Evolutionary conservation across 2,888 invertebrate genomes (phyloP), one percentile per base, ranked within the genome.

Genomic region (Standfussiana lucernea): DNA sequence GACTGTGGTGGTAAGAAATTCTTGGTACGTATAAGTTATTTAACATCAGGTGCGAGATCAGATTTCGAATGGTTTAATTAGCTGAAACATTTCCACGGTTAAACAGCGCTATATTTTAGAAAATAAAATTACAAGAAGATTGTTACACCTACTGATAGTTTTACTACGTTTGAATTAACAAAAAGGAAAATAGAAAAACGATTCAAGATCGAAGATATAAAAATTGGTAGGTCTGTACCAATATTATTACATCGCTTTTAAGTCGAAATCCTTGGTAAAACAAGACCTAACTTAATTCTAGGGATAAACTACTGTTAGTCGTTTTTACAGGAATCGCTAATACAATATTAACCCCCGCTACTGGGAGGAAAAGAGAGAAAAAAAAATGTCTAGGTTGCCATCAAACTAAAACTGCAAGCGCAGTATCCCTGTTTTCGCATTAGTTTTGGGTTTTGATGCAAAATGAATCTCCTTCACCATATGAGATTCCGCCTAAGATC

Each of bases 381-480:
- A 28, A 15, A 13, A 13, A 21, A 18, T 4, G 0, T 59, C 56
- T 45, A 75, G 40, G 72, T 77, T 50, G 59, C 18, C 15, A 45
- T 45, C 10, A n/a, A 80, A 75, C 66, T 72, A 70, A 66, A 66
- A 59, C 62, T 66, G 72, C 62, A 70, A 72, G 71, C 47, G 24
- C 7, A 45, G 42, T 53, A 40, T 68, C 28, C 50, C 61, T 72
- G 77, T 72, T 82, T 72, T 45, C 28, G 59, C 68, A 82, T 77
- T 82, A 72, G 66, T 82, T 72, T 70, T 18, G 21, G 61, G 61
- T 62, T 59, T 71, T 35, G 50, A 18, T 37, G 53, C 37, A 68
- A 62, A 67, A 47, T 79, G 10, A n/a, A 32, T 53, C 13, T 18
- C 15, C 2, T 62, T 59, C 1, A 53, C 13, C 3, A 4, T 32